Percentiles rank a stretch among this genome's conserved stretches.
These are phyloP conservation scores for Trichogramma dendrolimi DNA, from an alignment of 2,888 invertebrate species.

Conservation along the genomic window DNA sequence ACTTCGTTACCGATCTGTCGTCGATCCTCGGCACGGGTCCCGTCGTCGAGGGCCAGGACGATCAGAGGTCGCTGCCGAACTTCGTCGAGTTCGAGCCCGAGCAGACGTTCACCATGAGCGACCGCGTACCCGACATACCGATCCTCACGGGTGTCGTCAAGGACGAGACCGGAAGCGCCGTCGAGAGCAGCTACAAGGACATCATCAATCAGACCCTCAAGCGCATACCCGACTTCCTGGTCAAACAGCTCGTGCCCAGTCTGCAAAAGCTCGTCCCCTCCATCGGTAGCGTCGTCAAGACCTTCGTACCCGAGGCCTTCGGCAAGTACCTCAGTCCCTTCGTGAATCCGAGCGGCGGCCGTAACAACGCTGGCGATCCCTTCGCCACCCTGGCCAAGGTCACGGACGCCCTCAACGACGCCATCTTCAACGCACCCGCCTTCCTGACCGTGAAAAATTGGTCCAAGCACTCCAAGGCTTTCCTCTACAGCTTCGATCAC, in stretches of 20 bases:
- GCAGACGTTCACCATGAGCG: conserved; percentile 56
- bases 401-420: conserved; percentile 64
- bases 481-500: conserved; percentile 73
- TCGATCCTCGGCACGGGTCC: conserved; percentile 64
- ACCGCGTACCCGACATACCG: conserved; percentile 59
- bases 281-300: conserved; percentile 33
- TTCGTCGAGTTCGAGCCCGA: conserved; percentile 63
- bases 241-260: conserved; percentile 48
- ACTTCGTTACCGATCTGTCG: conserved; percentile 62
- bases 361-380: neutral
- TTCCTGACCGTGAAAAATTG: conserved; percentile 69
- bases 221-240: conserved; percentile 50
- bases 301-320: conserved; percentile 37
- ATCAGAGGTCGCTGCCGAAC: conserved; percentile 62
- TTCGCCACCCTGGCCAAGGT: conserved; percentile 55
- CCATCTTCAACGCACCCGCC: conserved; percentile 73
- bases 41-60: conserved; percentile 65
- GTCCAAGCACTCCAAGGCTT: conserved; percentile 63
- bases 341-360: neutral
- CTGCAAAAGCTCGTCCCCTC: conserved; percentile 48
- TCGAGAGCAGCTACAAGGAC: conserved; percentile 54
- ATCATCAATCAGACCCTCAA: conserved; percentile 50
- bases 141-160: conserved; percentile 70
- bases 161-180: conserved; percentile 66
- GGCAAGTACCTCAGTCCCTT: conserved; percentile 34